A percentile compares a stretch with the other conserved stretches of the same genome.
Conservation (phyloP, 2,797 vertebrate genomes). For the Taeniopygia guttata region DNA sequence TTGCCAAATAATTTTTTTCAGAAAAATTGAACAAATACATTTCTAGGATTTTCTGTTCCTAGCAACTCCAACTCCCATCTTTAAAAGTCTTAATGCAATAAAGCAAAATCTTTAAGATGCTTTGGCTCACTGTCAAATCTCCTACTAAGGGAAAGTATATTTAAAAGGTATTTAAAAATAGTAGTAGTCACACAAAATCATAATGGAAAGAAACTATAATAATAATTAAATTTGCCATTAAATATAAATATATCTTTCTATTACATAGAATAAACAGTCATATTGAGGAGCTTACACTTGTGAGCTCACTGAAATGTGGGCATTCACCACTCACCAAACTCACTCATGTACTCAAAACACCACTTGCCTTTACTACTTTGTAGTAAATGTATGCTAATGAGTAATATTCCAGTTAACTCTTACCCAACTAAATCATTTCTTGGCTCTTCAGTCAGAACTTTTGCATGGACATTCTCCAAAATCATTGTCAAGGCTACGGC, state of each 20-base stretch:
- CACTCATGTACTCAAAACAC: background rate
- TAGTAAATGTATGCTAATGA: background rate
- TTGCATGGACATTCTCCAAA: background rate
- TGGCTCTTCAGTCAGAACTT: background rate
- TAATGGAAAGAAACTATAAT: background rate
- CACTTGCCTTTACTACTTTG: background rate
- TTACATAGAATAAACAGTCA: background rate
- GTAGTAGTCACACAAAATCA: background rate
- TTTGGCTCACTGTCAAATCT: background rate
- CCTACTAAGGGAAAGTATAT: background rate
- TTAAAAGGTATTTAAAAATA: background rate
- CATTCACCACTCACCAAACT: background rate
- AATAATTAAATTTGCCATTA: background rate
- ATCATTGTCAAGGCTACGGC: background rate
- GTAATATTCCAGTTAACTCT: background rate
- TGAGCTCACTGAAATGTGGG: background rate
- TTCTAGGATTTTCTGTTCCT: background rate
- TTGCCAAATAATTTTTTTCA: conserved; percentile 31
- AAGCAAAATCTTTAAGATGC: background rate
- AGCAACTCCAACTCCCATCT: background rate
- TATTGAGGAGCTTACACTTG: background rate
- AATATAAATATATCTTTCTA: background rate
- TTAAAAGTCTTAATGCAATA: background rate
- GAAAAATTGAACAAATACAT: background rate
- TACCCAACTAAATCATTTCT: background rate